Evolutionary conservation across 2,113 vertebrate species (phyloP), one percentile per base, ranked within the genome.

Genomic region (Mixornis gularis): DNA sequence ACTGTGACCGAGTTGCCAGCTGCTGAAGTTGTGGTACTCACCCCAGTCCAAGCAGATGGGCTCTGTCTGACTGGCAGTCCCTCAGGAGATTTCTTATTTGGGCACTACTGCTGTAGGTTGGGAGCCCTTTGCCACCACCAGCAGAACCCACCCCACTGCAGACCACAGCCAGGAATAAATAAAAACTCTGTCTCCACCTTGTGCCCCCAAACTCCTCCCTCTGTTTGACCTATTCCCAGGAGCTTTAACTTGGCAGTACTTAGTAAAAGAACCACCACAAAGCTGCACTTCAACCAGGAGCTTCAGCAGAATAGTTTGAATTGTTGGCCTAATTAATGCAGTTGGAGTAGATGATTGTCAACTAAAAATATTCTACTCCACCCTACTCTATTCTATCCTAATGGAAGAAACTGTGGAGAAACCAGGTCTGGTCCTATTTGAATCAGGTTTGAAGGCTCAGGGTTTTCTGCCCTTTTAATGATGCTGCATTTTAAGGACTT

Each of bases 11-110:
- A 66, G 72, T 0, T 77, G 55, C 68, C 84, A 92, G 96, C 87
- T 93, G 91, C 77, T 82, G 55, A 29, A 41, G 56, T 3, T 52
- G 72, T n/a, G 84, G 22, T 30, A 20, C 89, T 83, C 81, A 66
- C 48, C 41, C 58, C 74, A 71, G 60, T 2, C 66, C 68, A 5
- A 56, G 68, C 68, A 85, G 74, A 95, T 22, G 76, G 74, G 51
- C 66, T 79, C 70, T 14, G 34, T 34, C 86, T 87, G 51, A n/a
- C 44, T 1, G 7, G 71, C 79, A 73, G 21, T 48, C n/a, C 51
- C 87, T 77, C 63, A 24, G 74, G 78, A 82, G 40, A 36, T 36
- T 55, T 82, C 59, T 25, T 9, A 16, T 34, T 71, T 19, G 1
- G 1, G 29, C 24, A 4, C 41, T 16, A 2, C 26, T 0, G 3